phyloP scores from a whole-genome alignment of 2,888 invertebrate genomes.

The Campoplex nolae region DNA sequence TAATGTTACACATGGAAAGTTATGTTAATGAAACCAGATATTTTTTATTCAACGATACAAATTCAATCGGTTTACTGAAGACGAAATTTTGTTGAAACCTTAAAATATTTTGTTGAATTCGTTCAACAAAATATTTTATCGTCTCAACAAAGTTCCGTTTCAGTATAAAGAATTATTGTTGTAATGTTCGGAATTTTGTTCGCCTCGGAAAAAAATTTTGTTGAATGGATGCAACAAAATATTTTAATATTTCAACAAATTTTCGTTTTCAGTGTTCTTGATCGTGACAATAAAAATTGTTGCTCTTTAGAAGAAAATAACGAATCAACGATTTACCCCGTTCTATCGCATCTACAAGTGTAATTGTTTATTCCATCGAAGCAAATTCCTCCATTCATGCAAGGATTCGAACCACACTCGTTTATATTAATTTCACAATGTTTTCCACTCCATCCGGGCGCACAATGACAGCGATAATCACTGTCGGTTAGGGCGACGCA shows the following conservation, averaged over 20 bases:
- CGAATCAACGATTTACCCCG: conserved; percentile 85
- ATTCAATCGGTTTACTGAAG: not conserved
- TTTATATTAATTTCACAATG: conserved; percentile 91
- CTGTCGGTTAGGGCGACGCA: conserved; percentile 88
- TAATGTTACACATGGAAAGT: too few relatives aligned
- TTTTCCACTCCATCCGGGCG: conserved; percentile 88
- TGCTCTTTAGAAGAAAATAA: not conserved
- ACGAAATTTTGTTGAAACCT: too few relatives aligned
- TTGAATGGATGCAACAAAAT: too few relatives aligned
- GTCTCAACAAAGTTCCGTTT: too few relatives aligned
- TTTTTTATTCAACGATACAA: not conserved
- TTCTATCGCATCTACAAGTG: conserved; percentile 91
- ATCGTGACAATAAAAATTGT: not conserved
- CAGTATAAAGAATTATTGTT: too few relatives aligned
- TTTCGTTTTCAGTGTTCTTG: too few relatives aligned
- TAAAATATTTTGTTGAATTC: too few relatives aligned
- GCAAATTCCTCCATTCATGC: conserved; percentile 91
- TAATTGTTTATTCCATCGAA: conserved; percentile 90
- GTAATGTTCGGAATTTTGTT: too few relatives aligned
- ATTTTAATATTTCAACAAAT: too few relatives aligned
- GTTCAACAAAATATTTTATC: too few relatives aligned
- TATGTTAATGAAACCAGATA: too few relatives aligned
- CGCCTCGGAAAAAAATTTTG: too few relatives aligned
- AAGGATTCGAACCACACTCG: conserved; percentile 90
- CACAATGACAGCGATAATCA: conserved; percentile 85